phyloP scores from a whole-genome alignment of 2,797 vertebrate species.

The Zalophus californianus region DNA sequence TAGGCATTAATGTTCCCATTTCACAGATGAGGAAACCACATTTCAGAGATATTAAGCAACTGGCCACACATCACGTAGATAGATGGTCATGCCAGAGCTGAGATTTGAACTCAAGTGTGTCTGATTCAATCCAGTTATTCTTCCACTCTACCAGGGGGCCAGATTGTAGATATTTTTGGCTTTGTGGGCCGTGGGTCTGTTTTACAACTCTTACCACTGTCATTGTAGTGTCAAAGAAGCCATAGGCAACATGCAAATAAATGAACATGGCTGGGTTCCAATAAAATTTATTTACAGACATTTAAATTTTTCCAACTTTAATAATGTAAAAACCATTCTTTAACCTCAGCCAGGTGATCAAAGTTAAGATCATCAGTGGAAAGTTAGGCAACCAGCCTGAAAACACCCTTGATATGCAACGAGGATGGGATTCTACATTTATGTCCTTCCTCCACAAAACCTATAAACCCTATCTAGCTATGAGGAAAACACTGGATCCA shows the following conservation, averaged over 20 bases:
- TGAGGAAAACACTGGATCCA: background rate
- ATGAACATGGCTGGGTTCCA: background rate
- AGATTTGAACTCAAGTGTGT: background rate
- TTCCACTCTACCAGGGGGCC: background rate
- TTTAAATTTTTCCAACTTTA: background rate
- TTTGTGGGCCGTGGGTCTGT: background rate
- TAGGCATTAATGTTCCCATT: background rate
- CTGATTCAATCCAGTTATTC: background rate
- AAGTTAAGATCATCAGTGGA: background rate
- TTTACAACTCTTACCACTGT: background rate
- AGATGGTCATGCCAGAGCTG: background rate
- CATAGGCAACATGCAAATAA: background rate
- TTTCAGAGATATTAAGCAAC: background rate
- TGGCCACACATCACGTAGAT: background rate
- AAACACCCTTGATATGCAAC: background rate
- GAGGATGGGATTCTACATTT: background rate
- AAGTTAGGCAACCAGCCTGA: background rate
- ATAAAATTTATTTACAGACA: background rate
- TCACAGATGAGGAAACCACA: background rate
- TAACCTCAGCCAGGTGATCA: background rate
- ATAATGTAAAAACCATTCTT: background rate
- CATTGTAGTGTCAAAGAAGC: background rate
- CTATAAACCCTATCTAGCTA: background rate
- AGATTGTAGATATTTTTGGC: background rate
- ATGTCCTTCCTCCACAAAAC: background rate